Conservation (phyloP, 2,888 invertebrate species). For the Cartodere bifasciata region DNA sequence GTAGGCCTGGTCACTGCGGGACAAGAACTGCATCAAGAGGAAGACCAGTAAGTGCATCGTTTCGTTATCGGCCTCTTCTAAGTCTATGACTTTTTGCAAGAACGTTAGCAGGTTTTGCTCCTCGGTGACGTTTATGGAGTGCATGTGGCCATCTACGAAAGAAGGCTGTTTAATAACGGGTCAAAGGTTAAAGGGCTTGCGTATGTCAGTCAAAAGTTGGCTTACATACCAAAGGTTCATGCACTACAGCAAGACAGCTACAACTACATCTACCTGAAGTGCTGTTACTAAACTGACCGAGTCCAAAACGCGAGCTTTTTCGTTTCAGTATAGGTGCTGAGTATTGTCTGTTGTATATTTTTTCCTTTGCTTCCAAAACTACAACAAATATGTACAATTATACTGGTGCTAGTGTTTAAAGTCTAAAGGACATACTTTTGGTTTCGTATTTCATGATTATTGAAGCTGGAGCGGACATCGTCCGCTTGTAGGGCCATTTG, state of each 20-base stretch:
- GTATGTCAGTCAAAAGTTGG: too few relatives aligned
- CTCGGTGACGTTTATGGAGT: slow-evolving; percentile 71
- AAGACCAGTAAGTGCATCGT: slow-evolving; percentile 90
- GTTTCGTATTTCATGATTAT: slow-evolving; percentile 64
- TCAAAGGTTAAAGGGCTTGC: too few relatives aligned
- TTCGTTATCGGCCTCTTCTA: slow-evolving; percentile 90
- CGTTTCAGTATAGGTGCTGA: slow-evolving; percentile 91
- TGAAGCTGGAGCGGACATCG: slow-evolving; percentile 85
- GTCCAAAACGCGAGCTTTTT: slow-evolving; percentile 82
- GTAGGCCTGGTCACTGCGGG: slow-evolving; percentile 67
- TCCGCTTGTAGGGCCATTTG: slow-evolving; percentile 91
- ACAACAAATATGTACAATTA: neutral
- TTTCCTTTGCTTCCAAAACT: slow-evolving; percentile 51
- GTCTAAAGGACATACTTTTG: slow-evolving; percentile 33
- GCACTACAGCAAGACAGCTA: slow-evolving; percentile 36
- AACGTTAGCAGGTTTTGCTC: slow-evolving; percentile 66
- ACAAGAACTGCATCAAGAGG: slow-evolving; percentile 93
- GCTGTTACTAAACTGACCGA: slow-evolving; percentile 68
- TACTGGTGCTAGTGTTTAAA: slow-evolving; percentile 1
- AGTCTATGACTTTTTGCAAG: slow-evolving; percentile 78
- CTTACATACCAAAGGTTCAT: neutral
- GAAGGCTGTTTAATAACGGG: slow-evolving; percentile 3
- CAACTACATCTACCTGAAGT: slow-evolving; percentile 44
- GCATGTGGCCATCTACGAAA: slow-evolving; percentile 68
- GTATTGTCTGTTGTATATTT: slow-evolving; percentile 80